Evolutionary conservation across 2,888 invertebrate species (phyloP).

Genomic region (Resseliella maxima): DNA sequence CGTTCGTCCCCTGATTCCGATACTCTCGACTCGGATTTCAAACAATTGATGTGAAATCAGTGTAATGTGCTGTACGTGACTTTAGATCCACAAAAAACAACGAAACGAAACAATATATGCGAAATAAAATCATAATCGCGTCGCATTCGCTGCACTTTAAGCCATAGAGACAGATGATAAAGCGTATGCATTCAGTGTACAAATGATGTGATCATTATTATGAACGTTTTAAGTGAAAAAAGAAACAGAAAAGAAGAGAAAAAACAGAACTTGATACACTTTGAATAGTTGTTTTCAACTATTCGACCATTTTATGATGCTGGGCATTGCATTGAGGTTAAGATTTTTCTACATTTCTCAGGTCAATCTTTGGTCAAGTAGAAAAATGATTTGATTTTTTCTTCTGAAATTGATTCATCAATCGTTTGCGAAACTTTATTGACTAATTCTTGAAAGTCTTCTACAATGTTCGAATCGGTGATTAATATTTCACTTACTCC

Average conservation of each 20-base stretch:
- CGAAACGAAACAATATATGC: not conserved
- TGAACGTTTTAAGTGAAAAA: no score
- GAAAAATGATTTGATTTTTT: not conserved
- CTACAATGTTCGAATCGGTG: no score
- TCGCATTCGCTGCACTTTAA: not conserved
- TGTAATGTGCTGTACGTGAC: slow-evolving; percentile 51
- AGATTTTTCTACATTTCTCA: not conserved
- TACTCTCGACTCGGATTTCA: not conserved
- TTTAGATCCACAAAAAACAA: not conserved
- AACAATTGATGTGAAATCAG: slow-evolving; percentile 40
- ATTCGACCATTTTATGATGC: not conserved
- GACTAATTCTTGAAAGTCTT: no score
- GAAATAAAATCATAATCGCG: slow-evolving; percentile 46
- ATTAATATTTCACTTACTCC: no score
- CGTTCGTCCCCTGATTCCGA: no score
- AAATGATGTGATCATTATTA: slow-evolving; percentile 5
- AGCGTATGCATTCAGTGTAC: not conserved
- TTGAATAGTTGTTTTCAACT: not conserved
- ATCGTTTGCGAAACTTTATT: no score
- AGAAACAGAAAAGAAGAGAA: slow-evolving; percentile 2
- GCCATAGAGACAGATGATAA: slow-evolving; percentile 11
- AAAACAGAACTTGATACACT: not conserved
- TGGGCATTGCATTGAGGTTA: not conserved
- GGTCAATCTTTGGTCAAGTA: not conserved
- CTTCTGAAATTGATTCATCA: no score